Percentiles rank a stretch among this genome's conserved stretches.
Evolutionary conservation across 2,797 vertebrate species (phyloP).

Genomic region (Spinus pinus): DNA sequence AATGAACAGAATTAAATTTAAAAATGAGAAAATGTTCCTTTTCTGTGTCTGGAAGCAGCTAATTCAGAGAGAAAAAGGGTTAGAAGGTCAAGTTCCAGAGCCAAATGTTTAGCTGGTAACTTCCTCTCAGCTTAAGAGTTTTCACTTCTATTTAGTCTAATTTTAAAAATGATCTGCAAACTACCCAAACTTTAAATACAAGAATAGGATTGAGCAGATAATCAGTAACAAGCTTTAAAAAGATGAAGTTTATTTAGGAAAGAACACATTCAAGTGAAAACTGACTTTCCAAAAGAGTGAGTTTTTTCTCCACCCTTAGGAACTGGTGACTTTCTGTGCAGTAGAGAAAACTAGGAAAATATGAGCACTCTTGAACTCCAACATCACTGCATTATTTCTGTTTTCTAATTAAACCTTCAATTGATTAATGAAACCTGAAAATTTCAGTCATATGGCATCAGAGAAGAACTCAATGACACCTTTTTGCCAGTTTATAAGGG

Average conservation of each 20-base stretch:
- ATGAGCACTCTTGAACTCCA: background rate
- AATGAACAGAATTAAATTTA: background rate
- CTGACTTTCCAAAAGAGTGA: background rate
- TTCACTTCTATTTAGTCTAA: background rate
- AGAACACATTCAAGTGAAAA: background rate
- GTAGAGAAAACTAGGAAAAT: background rate
- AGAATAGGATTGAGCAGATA: background rate
- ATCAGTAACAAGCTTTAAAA: background rate
- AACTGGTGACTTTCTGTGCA: background rate
- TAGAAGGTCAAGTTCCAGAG: background rate
- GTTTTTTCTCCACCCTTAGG: background rate
- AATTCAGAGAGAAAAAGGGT: background rate
- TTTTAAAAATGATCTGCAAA: background rate
- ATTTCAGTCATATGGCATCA: background rate
- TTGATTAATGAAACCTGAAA: background rate
- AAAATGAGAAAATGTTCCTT: background rate
- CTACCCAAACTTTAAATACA: background rate
- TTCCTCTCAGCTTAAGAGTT: background rate
- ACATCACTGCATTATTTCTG: background rate
- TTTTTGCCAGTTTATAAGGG: background rate
- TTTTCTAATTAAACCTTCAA: background rate
- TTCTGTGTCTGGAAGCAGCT: background rate
- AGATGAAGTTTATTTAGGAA: background rate
- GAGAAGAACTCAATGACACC: background rate
- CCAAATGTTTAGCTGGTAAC: background rate